Evolutionary conservation across 2,797 vertebrate species (phyloP).

Genomic region (Hapalemur alaotrensis): DNA sequence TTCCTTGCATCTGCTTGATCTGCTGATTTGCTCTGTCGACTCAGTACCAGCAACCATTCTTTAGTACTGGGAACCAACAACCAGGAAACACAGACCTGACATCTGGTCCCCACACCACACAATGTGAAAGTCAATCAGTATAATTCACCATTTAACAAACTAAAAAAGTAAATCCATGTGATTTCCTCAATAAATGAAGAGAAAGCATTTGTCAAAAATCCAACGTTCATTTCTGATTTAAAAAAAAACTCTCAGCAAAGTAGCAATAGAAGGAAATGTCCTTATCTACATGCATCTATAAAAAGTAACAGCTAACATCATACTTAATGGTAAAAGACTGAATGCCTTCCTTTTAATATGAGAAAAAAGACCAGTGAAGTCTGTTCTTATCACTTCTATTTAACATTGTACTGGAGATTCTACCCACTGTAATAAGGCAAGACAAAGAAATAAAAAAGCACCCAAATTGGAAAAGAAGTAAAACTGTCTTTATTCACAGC

Average conservation of each 20-base stretch:
- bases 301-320: not conserved
- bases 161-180: not conserved
- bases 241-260: not conserved
- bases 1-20: no score
- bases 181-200: not conserved
- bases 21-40: no score
- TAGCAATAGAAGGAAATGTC: not conserved
- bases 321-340: not conserved
- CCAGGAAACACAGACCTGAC: no score
- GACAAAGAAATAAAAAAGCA: not conserved
- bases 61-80: no score
- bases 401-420: not conserved
- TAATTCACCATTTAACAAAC: not conserved
- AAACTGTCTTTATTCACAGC: not conserved
- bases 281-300: not conserved
- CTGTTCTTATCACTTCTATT: not conserved
- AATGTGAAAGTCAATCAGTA: not conserved
- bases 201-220: not conserved
- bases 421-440: not conserved
- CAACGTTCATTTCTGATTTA: not conserved
- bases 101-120: no score
- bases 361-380: not conserved
- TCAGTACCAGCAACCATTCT: no score
- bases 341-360: not conserved
- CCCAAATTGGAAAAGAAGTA: not conserved